Evolutionary conservation across 2,797 vertebrate species (phyloP), one percentile per base, ranked within the genome.

Genomic region (Carapus acus): DNA sequence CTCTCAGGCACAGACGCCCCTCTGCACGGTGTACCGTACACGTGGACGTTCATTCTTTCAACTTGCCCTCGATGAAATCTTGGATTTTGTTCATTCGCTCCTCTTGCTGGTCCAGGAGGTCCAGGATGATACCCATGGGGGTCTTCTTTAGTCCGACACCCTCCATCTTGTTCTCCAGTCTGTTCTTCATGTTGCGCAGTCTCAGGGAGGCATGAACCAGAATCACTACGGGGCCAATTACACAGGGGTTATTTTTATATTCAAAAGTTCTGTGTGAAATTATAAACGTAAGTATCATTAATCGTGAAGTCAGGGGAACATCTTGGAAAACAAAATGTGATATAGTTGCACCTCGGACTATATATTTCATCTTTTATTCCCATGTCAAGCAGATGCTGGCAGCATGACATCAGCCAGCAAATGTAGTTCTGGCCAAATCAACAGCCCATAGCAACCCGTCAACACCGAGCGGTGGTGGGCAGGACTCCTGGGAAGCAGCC

Each of bases 111-210:
- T 96, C 96, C 65, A 99, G 86, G 34, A 94, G 93, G 53, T 95
- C 92, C 67, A 99, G 83, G 50, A 99, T 88, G 66, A 98, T 65
- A 7, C 96, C 93, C 96, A 99, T 98, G 0, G 96, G 96, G 0
- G 94, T 94, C 85, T 87, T 96, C 90, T 97, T 99, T 78, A 98
- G 65, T 22, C 96, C 96, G 0, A 88, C 87, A 1, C 83, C 89
- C 79, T 98, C 94, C 11, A 95, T 93, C 83, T 93, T 97, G 84
- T 98, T 98, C 86, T 96, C 94, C 83, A 99, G 43, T 73, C 90
- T 93, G 87, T 99, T 99, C 86, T 98, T 98, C 65, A 97, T 84
- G 82, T 89, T 97, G 64, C 96, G 89, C 62, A 97, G 92, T 64
- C 96, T 89, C 85, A 98, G 73, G 0, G 96, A 98, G 2, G 94